phyloP scores from a whole-genome alignment of 2,888 invertebrate genomes.

The Drosophila rellima region DNA sequence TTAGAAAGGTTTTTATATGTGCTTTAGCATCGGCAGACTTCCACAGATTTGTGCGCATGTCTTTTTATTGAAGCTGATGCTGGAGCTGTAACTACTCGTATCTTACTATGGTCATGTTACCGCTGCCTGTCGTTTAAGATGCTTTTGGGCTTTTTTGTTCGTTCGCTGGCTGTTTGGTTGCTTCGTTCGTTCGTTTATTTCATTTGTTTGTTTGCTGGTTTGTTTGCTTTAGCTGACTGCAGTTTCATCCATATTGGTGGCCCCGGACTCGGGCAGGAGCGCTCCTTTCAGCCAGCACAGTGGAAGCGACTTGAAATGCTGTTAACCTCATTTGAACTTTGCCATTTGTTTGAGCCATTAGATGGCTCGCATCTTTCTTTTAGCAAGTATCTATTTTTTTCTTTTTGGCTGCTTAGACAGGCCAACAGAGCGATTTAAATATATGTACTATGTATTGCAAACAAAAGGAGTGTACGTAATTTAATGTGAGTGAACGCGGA shows the following conservation, averaged over 20 bases:
- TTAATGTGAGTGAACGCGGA: conserved; percentile 68
- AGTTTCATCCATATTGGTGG: conserved; percentile 76
- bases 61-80: conserved; percentile 66
- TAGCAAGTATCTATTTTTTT: conserved; percentile 17
- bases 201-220: conserved; percentile 54
- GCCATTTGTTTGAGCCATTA: conserved; percentile 81
- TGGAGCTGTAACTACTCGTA: conserved; percentile 49
- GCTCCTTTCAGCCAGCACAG: conserved; percentile 50
- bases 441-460: conserved; percentile 43
- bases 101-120: conserved; percentile 74
- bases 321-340: conserved; percentile 83
- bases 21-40: conserved; percentile 46
- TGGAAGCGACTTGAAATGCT: conserved; percentile 74
- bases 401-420: conserved; percentile 30
- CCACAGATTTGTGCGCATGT: conserved; percentile 76
- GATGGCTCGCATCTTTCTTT: conserved; percentile 72
- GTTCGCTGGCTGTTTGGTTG: conserved; percentile 7
- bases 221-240: conserved; percentile 62
- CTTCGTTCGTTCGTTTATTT: conserved; percentile 30
- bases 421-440: conserved; percentile 69
- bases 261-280: conserved; percentile 50
- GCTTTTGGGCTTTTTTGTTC: conserved; percentile 64
- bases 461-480: conserved; percentile 67
- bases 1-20: conserved; percentile 79
- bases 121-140: conserved; percentile 74